Evolutionary conservation across 2,888 invertebrate species (phyloP).

Genomic region (Epicampocera succincta): DNA sequence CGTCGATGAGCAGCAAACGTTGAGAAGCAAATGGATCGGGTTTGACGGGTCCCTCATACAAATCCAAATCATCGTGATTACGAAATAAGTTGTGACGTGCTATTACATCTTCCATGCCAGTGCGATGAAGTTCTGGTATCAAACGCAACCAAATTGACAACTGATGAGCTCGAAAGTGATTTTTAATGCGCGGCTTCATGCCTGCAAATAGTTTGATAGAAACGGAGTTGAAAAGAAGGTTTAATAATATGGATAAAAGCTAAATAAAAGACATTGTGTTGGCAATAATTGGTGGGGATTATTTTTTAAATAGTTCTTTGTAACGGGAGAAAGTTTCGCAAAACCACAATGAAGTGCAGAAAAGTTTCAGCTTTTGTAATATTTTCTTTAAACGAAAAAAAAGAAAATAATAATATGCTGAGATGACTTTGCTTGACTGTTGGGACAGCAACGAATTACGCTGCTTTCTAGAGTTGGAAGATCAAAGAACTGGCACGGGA

Average conservation of each 20-base stretch:
- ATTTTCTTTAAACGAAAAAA: too few species aligned
- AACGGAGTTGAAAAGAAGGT: conserved; percentile 13
- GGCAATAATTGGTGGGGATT: too few species aligned
- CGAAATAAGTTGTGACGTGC: conserved; percentile 94
- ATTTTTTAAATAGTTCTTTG: background rate
- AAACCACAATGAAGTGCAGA: background rate
- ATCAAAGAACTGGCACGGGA: too few species aligned
- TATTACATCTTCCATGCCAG: conserved; percentile 94
- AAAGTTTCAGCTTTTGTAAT: too few species aligned
- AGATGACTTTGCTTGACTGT: too few species aligned
- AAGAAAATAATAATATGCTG: too few species aligned
- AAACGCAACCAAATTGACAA: conserved; percentile 96
- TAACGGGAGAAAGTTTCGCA: background rate
- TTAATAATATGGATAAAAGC: background rate
- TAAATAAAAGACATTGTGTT: background rate
- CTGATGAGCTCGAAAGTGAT: conserved; percentile 97
- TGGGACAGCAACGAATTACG: too few species aligned
- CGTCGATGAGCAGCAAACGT: conserved; percentile 79
- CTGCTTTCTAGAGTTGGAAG: too few species aligned
- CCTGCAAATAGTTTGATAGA: conserved; percentile 84
- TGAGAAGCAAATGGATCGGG: conserved; percentile 87
- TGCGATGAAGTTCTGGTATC: conserved; percentile 93
- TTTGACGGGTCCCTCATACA: conserved; percentile 94
- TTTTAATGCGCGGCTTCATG: conserved; percentile 93
- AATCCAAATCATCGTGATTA: conserved; percentile 92